Percentiles rank a stretch among this genome's conserved stretches.
Conservation (phyloP, 2,797 vertebrate species). For the Anguilla pacifica region DNA sequence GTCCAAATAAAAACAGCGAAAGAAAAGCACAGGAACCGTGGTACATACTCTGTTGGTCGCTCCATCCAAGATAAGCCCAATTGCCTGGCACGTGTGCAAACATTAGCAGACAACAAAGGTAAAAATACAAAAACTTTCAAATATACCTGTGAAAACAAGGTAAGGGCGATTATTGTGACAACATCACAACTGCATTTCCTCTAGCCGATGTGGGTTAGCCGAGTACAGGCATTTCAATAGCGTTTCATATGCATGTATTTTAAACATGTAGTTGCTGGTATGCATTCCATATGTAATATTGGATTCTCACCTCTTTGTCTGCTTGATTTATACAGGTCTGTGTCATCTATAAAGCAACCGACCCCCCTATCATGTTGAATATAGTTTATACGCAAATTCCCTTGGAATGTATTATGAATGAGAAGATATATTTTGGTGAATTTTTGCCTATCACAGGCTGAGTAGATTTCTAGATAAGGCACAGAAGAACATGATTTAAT, state of each 20-base stretch:
- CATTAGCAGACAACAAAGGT: slow-evolving; percentile 65
- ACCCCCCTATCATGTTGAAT: too few species aligned
- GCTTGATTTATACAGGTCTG: background rate
- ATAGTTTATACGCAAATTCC: too few species aligned
- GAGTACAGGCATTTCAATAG: background rate
- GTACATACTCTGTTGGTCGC: slow-evolving; percentile 93
- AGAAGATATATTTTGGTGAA: background rate
- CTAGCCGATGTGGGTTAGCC: background rate
- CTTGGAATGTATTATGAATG: too few species aligned
- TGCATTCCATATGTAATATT: background rate
- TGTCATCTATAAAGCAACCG: too few species aligned
- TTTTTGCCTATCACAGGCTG: background rate
- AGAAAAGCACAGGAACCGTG: slow-evolving; percentile 1
- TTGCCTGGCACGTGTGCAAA: slow-evolving; percentile 83
- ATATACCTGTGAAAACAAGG: background rate
- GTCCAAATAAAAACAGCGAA: slow-evolving; percentile 37
- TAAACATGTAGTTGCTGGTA: background rate
- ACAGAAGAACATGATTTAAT: background rate
- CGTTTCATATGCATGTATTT: background rate
- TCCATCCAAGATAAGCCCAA: slow-evolving; percentile 95
- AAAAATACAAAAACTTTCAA: slow-evolving; percentile 51
- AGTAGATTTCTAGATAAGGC: background rate
- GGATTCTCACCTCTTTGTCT: background rate
- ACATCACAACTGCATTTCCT: background rate
- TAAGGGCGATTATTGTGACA: background rate